A percentile compares a stretch with the other conserved stretches of the same genome.
Conservation (phyloP, 2,113 vertebrate genomes). For the Catharus fuscescens region DNA sequence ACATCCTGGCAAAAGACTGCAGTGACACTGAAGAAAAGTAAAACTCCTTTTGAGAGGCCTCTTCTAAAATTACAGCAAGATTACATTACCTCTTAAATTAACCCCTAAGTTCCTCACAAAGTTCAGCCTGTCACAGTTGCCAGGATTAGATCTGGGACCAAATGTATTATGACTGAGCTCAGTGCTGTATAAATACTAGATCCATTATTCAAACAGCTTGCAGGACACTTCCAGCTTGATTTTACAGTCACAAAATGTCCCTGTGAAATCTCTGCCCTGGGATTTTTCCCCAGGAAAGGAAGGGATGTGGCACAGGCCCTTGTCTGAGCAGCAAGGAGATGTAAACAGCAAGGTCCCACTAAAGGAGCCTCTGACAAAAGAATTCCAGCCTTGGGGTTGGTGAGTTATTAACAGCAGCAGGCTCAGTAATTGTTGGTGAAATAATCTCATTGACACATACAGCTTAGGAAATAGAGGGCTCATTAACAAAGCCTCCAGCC, state of each 20-base stretch:
- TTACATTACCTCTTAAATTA: not conserved
- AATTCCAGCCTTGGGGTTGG: not conserved
- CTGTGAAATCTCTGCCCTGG: not conserved
- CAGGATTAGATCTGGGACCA: not conserved
- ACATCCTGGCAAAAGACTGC: not conserved
- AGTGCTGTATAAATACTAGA: not conserved
- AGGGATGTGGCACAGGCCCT: not conserved
- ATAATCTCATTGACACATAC: constrained; percentile 63
- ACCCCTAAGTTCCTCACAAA: not conserved
- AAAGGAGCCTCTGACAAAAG: constrained; percentile 6
- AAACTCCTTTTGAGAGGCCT: not conserved
- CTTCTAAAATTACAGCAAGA: not conserved
- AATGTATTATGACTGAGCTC: not conserved
- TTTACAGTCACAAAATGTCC: not conserved
- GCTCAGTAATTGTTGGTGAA: constrained; percentile 40
- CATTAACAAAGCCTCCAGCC: constrained; percentile 65
- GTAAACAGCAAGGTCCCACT: not conserved
- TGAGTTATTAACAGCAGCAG: constrained; percentile 16
- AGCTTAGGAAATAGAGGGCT: constrained; percentile 66
- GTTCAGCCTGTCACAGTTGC: not conserved
- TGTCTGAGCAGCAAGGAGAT: not conserved
- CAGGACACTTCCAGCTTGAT: not conserved
- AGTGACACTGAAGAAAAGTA: not conserved
- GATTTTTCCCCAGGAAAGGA: not conserved
- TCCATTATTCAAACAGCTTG: not conserved